Evolutionary conservation across 1,140 invertebrate genomes (phyloP).

Genomic region (Acromyrmex charruanus): DNA sequence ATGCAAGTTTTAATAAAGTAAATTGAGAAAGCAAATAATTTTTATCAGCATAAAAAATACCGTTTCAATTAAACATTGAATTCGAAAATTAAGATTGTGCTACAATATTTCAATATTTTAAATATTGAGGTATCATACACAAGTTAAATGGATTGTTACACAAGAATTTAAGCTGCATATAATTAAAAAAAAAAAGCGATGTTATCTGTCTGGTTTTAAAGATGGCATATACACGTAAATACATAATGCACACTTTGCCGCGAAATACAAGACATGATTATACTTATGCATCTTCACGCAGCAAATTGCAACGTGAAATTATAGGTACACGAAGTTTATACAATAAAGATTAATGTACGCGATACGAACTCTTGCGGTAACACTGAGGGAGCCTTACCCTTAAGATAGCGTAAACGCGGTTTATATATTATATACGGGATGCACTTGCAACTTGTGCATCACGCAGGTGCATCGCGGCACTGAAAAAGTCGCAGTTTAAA

Average conservation of each 20-base stretch:
- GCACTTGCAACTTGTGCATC: slow-evolving; percentile 42
- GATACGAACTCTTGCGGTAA: slow-evolving; percentile 59
- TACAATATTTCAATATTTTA: neutral
- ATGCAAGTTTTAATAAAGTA: slow-evolving; percentile 12
- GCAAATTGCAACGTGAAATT: slow-evolving; percentile 62
- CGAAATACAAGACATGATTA: slow-evolving; percentile 55
- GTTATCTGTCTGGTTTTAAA: slow-evolving; percentile 8
- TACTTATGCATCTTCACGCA: slow-evolving; percentile 45
- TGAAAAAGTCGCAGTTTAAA: slow-evolving; percentile 48
- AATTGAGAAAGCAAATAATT: neutral
- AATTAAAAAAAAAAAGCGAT: slow-evolving; percentile 33
- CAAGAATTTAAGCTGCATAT: neutral
- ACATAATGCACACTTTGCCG: slow-evolving; percentile 45
- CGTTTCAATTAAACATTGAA: neutral
- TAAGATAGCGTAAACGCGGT: slow-evolving; percentile 47
- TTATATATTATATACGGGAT: slow-evolving; percentile 9
- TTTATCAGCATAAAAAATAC: neutral
- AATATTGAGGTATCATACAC: neutral
- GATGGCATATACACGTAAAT: neutral
- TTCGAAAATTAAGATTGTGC: neutral
- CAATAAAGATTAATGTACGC: slow-evolving; percentile 61
- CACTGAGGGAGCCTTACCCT: slow-evolving; percentile 26
- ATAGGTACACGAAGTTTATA: slow-evolving; percentile 60
- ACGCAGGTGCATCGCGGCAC: slow-evolving; percentile 31
- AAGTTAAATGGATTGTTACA: slow-evolving; percentile 24